Percentiles rank a stretch among this genome's conserved stretches.
Evolutionary conservation across 2,797 vertebrate genomes (phyloP).

Genomic region (Sebastes oblongus): DNA sequence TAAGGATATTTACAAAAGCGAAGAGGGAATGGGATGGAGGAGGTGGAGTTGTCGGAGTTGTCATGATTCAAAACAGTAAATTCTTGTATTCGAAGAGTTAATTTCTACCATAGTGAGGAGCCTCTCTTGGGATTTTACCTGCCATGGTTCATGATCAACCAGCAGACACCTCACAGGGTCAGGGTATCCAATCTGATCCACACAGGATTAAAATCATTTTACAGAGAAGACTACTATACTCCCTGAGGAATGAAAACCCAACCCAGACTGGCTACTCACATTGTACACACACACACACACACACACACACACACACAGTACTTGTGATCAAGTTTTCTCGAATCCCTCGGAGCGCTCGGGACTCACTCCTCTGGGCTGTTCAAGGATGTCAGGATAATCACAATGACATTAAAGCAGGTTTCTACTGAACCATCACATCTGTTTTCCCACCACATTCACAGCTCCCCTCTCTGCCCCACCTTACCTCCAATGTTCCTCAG

Average conservation of each 20-base stretch:
- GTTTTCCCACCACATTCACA: not conserved
- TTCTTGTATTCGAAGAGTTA: conserved; percentile 39
- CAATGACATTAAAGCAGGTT: conserved; percentile 41
- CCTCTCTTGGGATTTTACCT: conserved; percentile 8
- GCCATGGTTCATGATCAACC: conserved; percentile 30
- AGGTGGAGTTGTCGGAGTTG: conserved; percentile 5
- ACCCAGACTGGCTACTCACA: conserved; percentile 44
- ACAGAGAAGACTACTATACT: conserved; percentile 62
- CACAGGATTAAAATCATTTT: conserved; percentile 43
- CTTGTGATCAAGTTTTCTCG: conserved; percentile 73
- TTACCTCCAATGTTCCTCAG: conserved; percentile 24
- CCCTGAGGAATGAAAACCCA: conserved; percentile 82
- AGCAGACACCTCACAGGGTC: conserved; percentile 30
- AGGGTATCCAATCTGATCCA: conserved; percentile 39
- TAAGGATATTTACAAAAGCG: conserved; percentile 67
- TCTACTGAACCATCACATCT: conserved; percentile 14
- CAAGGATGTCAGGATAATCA: conserved; percentile 80
- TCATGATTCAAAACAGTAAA: conserved; percentile 61
- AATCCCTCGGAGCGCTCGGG: conserved; percentile 47
- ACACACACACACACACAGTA: conserved; percentile 31
- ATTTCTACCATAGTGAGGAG: conserved; percentile 20
- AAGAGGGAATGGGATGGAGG: conserved; percentile 6
- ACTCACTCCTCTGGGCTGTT: conserved; percentile 61
- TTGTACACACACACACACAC: conserved; percentile 1
- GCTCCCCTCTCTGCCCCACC: not conserved